Base-by-base conservation (phyloP, 1,140 invertebrate species). In the Homalodisca vitripennis region DNA sequence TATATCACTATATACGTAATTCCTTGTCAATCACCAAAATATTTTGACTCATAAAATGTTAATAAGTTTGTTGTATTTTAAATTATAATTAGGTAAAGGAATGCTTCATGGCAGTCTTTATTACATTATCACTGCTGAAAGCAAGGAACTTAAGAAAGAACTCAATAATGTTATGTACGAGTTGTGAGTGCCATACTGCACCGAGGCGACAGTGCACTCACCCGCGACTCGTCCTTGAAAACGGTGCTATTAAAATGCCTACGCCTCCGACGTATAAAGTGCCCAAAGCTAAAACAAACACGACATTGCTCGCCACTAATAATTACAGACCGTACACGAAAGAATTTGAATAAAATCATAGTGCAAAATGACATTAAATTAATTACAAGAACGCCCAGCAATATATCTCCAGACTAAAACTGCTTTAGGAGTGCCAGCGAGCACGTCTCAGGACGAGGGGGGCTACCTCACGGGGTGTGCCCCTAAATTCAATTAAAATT, bases 261-360 rank as follows among this genome's bases (percentile, higher is more conserved):
- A 2, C 55, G 24, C 55, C 55, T 60, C 55, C 55, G 26, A 26
- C 48, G 48, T 20, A 20, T 3, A 51, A 51, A 14, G 48, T 22
- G 3, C 3, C 48, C 48, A 3, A 41, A 41, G 17, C 34, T 6
- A 51, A 51, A 30, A 60, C 55, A 10, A 60, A 30, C 14, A 60
- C 55, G 6, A 6, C 34, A 17, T 14, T 14, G 2, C 55, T 3
- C 55, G 26, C 22, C 14, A 60, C 55, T 24, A 3, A 24, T 60
- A 27, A 60, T 60, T 60, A 60, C 55, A 60, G 24, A 26, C 26
- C 26, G 55, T 60, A 60, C 55, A 60, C 55, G 55, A 60, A 60
- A 60, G 55, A 60, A 60, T 60, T 60, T 60, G 55, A 60, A 60
- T 60, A 60, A 60, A 60, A 60, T 27, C 55, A 60, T 60, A 60